Evolutionary conservation across 2,797 vertebrate genomes (phyloP).

Genomic region (Hippopotamyrus pictus): DNA sequence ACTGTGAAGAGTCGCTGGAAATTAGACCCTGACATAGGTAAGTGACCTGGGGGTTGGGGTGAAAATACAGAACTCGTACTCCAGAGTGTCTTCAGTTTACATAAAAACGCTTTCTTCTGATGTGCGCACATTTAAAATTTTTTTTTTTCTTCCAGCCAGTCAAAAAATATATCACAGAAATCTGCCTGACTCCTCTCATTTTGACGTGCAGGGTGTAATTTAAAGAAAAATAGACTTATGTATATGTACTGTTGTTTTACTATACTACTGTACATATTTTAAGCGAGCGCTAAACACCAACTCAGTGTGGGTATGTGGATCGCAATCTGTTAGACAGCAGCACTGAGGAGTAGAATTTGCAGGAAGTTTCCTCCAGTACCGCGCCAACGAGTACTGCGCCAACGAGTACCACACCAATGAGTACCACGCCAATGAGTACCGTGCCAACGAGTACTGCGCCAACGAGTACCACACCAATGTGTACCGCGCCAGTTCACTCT

Average conservation of each 20-base stretch:
- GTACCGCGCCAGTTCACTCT: neutral
- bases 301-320: neutral
- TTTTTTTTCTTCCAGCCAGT: neutral
- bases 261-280: neutral
- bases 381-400: no score
- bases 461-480: no score
- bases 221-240: neutral
- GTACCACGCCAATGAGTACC: neutral
- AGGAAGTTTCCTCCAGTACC: neutral
- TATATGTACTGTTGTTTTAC: neutral
- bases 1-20: constrained; percentile 52
- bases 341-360: neutral
- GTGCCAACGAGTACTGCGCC: no score
- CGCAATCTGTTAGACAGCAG: neutral
- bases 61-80: neutral
- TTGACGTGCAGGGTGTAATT: neutral
- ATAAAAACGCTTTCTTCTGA: neutral
- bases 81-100: neutral
- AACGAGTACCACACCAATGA: neutral
- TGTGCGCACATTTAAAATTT: neutral
- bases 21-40: constrained; percentile 56
- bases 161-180: neutral
- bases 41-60: constrained; percentile 25
- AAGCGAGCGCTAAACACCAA: neutral
- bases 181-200: neutral